Conservation (phyloP, 2,888 invertebrate genomes). For the Drosophila meridiana region DNA sequence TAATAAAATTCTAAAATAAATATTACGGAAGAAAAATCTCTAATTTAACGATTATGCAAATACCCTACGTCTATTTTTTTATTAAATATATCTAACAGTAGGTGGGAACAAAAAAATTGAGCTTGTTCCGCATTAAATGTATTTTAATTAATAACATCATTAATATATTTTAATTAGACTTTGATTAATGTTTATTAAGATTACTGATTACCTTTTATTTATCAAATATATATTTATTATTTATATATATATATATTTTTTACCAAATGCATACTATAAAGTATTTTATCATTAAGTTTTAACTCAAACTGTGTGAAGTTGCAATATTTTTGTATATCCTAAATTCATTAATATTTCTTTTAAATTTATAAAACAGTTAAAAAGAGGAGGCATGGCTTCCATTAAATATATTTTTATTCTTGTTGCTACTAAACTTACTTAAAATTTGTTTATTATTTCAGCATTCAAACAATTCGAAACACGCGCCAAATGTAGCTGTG, state of each 20-base stretch:
- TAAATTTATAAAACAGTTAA: too few relatives aligned
- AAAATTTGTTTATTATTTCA: not conserved
- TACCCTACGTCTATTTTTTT: conserved; percentile 16
- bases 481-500: conserved; percentile 8
- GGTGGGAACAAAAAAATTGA: conserved; percentile 24
- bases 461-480: conserved; percentile 1
- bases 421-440: not conserved
- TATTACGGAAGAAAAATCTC: conserved; percentile 7
- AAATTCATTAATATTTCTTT: too few relatives aligned
- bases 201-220: not conserved
- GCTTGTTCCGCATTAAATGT: conserved; percentile 11
- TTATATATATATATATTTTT: not conserved
- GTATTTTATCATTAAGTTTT: not conserved
- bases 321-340: not conserved
- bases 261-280: not conserved
- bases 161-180: not conserved
- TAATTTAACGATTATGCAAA: not conserved
- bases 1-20: too few relatives aligned
- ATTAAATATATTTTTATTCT: not conserved
- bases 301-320: not conserved
- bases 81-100: conserved; percentile 31
- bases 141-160: conserved; percentile 19
- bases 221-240: not conserved
- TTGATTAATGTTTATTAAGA: conserved; percentile 20
- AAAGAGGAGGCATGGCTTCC: not conserved